These are phyloP conservation scores for Empis livida DNA, from an alignment of 2,888 invertebrate genomes.

Conservation along the genomic window DNA sequence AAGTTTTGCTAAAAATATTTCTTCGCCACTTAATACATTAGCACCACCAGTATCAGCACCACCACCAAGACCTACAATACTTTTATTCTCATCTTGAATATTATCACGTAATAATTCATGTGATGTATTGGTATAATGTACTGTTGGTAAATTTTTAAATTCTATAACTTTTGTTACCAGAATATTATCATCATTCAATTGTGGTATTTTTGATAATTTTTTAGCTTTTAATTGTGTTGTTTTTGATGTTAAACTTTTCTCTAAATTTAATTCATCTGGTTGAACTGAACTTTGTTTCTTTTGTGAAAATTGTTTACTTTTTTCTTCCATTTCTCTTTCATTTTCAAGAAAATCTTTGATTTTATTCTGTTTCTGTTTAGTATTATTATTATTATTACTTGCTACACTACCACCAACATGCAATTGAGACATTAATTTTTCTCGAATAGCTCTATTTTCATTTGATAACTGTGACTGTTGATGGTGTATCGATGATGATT, in stretches of 20 bases:
- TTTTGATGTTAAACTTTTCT: too few species aligned
- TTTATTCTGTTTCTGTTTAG: not conserved
- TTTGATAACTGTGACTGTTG: not conserved
- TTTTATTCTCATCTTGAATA: not conserved
- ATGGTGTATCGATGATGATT: not conserved
- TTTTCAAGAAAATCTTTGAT: not conserved
- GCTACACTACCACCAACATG: constrained; percentile 4
- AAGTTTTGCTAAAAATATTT: not conserved
- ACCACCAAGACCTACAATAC: too few species aligned
- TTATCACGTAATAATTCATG: too few species aligned
- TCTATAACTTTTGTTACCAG: too few species aligned
- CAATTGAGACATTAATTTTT: constrained; percentile 12
- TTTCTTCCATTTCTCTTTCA: not conserved
- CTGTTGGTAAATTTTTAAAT: not conserved
- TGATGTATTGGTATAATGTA: not conserved
- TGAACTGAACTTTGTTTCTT: too few species aligned
- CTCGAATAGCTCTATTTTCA: constrained; percentile 9
- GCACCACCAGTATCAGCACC: too few species aligned
- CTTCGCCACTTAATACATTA: not conserved
- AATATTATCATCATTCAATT: too few species aligned
- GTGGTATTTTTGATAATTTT: too few species aligned
- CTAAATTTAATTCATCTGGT: not conserved
- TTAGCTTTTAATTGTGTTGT: too few species aligned
- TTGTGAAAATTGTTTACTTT: not conserved
- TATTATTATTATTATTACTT: not conserved